Evolutionary conservation across 2,113 vertebrate genomes (phyloP).

Genomic region (Plecturocebus donacophilus): DNA sequence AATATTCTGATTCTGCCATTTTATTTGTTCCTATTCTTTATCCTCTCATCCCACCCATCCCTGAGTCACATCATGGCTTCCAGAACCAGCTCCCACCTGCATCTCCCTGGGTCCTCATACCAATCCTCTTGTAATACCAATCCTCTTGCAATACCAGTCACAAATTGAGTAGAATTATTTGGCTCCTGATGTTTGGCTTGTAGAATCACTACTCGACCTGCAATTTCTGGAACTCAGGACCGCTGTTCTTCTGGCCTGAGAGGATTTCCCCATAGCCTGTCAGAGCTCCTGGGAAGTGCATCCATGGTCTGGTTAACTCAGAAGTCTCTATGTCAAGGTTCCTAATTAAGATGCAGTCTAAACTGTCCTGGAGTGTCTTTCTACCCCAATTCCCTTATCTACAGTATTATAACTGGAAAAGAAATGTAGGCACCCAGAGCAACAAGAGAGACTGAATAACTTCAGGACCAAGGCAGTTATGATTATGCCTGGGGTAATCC

Average conservation of each 20-base stretch:
- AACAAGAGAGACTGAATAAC: not conserved
- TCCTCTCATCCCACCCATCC: not conserved
- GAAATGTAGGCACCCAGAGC: not conserved
- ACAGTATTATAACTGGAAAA: not conserved
- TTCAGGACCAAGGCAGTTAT: not conserved
- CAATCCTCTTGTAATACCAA: not conserved
- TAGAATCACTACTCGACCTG: not conserved
- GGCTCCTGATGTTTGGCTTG: no score
- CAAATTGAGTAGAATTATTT: no score
- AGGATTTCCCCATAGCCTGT: not conserved
- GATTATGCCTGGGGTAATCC: not conserved
- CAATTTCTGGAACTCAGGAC: not conserved
- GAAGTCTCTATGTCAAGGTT: not conserved
- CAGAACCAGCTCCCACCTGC: not conserved
- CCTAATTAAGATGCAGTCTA: not conserved
- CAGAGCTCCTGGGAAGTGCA: not conserved
- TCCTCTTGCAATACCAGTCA: not conserved
- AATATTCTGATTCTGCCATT: not conserved
- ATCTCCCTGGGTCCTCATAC: accelerated
- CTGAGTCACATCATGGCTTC: not conserved
- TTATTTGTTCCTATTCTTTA: not conserved
- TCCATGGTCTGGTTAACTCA: no score
- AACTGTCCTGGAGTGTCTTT: not conserved
- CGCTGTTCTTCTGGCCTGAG: not conserved
- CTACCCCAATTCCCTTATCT: not conserved